phyloP scores from a whole-genome alignment of 2,113 vertebrate species.

The Myocastor coypus region DNA sequence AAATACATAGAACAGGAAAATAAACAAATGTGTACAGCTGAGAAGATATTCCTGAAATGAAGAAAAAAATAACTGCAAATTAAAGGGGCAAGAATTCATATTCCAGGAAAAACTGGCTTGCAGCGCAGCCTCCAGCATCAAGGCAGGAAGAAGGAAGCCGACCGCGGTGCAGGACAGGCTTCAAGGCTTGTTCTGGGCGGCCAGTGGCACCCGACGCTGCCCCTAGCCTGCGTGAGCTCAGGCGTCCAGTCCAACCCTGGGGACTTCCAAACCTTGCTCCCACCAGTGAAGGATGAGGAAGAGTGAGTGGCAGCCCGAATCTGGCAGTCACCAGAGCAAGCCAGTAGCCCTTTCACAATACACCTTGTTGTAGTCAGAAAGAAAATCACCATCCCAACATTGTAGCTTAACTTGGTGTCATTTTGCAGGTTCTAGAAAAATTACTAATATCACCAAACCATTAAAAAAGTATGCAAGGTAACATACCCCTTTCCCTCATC shows the following conservation, averaged over 20 bases:
- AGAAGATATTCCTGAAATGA: too few species aligned
- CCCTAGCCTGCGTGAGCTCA: background rate
- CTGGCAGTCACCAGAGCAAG: too few species aligned
- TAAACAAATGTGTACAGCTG: background rate
- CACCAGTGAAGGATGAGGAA: too few species aligned
- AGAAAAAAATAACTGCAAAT: background rate
- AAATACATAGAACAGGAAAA: background rate
- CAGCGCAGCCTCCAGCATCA: background rate
- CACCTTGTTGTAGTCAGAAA: too few species aligned
- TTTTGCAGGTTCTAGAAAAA: background rate
- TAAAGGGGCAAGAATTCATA: background rate
- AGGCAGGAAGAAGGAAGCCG: background rate
- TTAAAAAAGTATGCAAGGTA: background rate
- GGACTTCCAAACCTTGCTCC: background rate
- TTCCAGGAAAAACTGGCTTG: background rate
- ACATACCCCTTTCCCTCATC: background rate
- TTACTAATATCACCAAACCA: too few species aligned
- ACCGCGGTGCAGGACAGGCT: rapidly evolving
- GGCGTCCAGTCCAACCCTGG: background rate
- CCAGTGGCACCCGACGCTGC: background rate
- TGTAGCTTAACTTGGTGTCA: background rate
- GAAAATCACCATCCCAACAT: background rate
- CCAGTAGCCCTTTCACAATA: background rate
- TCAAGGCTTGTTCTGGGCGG: background rate
- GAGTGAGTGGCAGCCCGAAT: rapidly evolving